Evolutionary conservation across 2,888 invertebrate genomes (phyloP).

Genomic region (Eugnorisma glareosa): DNA sequence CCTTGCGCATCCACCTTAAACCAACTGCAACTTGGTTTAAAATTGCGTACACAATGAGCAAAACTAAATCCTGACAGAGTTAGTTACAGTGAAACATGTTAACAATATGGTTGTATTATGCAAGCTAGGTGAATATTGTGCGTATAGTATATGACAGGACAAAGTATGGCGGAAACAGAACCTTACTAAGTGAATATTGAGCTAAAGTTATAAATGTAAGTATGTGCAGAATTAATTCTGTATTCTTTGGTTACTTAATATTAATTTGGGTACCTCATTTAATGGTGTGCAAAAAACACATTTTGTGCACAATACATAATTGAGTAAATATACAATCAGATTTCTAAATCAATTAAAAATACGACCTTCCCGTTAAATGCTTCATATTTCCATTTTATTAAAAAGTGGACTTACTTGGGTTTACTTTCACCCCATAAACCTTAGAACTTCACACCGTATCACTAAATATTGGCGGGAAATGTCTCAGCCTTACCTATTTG

Average conservation of each 20-base stretch:
- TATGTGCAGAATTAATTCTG: constrained; percentile 4
- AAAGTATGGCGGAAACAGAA: constrained; percentile 3
- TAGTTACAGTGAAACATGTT: neutral
- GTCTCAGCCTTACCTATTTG: constrained; percentile 73
- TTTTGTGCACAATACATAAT: constrained; percentile 36
- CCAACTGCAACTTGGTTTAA: neutral
- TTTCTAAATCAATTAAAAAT: constrained; percentile 1
- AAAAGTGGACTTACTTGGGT: constrained; percentile 22
- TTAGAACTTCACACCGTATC: constrained; percentile 27
- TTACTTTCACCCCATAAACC: neutral
- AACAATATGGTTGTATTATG: constrained; percentile 13
- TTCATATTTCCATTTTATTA: constrained; percentile 16
- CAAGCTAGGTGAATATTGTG: neutral
- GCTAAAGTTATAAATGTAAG: constrained; percentile 11
- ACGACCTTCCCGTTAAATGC: constrained; percentile 12
- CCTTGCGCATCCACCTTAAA: too few species aligned
- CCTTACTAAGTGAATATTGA: neutral
- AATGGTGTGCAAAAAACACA: constrained; percentile 5
- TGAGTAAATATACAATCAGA: constrained; percentile 3
- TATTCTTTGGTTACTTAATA: constrained; percentile 25
- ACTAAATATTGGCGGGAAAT: constrained; percentile 17
- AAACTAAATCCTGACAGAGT: neutral
- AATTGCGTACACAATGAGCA: neutral
- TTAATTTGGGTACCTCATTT: constrained; percentile 5
- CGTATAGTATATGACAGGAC: neutral